These are phyloP conservation scores for Solenopsis invicta DNA, from an alignment of 1,140 invertebrate species.

Conservation along the genomic window DNA sequence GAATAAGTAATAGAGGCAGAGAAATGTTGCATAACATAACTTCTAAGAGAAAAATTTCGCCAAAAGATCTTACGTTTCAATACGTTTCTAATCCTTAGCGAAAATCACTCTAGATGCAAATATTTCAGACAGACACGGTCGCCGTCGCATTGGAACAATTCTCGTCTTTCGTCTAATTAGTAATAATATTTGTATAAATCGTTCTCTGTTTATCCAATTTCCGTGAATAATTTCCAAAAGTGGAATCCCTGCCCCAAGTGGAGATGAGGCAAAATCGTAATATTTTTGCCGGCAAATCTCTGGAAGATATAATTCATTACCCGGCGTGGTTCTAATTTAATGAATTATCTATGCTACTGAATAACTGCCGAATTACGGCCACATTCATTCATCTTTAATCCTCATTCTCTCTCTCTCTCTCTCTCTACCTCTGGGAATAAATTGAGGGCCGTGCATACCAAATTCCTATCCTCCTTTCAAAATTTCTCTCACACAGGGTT, in stretches of 20 bases:
- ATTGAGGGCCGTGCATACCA: slow-evolving; percentile 14
- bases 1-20: slow-evolving; percentile 32
- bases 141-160: neutral
- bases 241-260: neutral
- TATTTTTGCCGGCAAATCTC: slow-evolving; percentile 8
- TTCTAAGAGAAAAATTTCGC: slow-evolving; percentile 16
- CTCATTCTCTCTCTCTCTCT: slow-evolving; percentile 22
- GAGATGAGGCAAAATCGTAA: neutral
- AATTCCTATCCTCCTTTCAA: slow-evolving; percentile 13
- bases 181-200: neutral
- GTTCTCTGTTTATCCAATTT: slow-evolving; percentile 7
- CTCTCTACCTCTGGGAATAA: slow-evolving; percentile 38
- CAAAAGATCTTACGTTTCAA: neutral
- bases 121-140: neutral
- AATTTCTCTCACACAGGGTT: slow-evolving; percentile 8
- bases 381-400: slow-evolving; percentile 53
- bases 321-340: slow-evolving; percentile 28
- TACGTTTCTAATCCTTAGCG: neutral
- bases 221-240: neutral
- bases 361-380: slow-evolving; percentile 35
- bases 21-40: slow-evolving; percentile 16
- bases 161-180: slow-evolving; percentile 13
- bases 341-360: slow-evolving; percentile 39
- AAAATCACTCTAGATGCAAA: neutral
- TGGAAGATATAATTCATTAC: slow-evolving; percentile 10